Conservation (phyloP, 2,797 vertebrate genomes). For the Notoglanidium macrostoma region DNA sequence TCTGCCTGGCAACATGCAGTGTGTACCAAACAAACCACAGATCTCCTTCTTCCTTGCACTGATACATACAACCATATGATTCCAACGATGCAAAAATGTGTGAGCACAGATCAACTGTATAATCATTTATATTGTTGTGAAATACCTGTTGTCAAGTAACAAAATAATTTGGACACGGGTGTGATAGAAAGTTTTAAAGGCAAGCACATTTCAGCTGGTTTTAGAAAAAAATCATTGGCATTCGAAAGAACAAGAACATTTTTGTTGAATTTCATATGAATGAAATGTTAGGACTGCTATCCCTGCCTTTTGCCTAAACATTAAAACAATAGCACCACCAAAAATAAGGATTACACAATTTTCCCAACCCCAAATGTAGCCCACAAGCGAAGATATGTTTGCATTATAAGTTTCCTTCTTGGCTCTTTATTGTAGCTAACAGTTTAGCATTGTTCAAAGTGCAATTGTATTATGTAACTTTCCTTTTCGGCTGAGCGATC, state of each 20-base stretch:
- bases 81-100: background rate
- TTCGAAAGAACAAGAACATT: background rate
- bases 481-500: background rate
- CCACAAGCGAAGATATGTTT: background rate
- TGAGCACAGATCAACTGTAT: background rate
- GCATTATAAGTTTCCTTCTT: background rate
- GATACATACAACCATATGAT: background rate
- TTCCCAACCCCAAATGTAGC: background rate
- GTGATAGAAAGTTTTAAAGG: background rate
- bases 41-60: constrained; percentile 13
- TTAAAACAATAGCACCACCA: background rate
- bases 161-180: background rate
- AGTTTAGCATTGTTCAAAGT: background rate
- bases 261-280: background rate
- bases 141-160: background rate
- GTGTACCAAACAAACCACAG: constrained; percentile 50
- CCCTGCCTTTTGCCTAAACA: background rate
- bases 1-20: constrained; percentile 56
- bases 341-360: background rate
- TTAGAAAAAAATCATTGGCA: background rate
- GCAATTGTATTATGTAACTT: background rate
- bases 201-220: background rate
- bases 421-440: background rate
- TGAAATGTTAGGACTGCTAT: background rate
- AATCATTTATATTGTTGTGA: constrained; percentile 7